Evolutionary conservation across 2,797 vertebrate genomes (phyloP).

Genomic region (Acanthurus lineatus): DNA sequence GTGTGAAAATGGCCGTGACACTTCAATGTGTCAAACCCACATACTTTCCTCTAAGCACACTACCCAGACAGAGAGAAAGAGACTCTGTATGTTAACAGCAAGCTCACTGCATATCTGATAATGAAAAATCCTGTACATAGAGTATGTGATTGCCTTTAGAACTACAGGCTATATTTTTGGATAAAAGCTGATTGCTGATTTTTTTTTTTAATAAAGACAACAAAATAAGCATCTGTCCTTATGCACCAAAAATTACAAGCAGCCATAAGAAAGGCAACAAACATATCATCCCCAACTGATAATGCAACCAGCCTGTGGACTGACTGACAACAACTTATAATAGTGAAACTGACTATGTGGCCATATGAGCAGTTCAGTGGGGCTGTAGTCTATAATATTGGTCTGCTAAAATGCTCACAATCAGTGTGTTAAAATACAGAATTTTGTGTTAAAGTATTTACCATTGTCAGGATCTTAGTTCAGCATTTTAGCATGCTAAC

Average conservation of each 20-base stretch:
- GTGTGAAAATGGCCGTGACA: slow-evolving; percentile 60
- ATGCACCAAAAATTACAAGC: not conserved
- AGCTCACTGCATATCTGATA: slow-evolving; percentile 11
- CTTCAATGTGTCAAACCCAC: slow-evolving; percentile 58
- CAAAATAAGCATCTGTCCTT: not conserved
- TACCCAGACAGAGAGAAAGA: slow-evolving; percentile 22
- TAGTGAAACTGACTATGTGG: not conserved
- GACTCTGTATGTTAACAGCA: slow-evolving; percentile 7
- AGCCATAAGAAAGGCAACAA: not conserved
- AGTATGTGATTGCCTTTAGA: slow-evolving; percentile 6
- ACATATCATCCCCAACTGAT: not conserved
- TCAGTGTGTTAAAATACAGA: not conserved
- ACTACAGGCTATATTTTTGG: not conserved
- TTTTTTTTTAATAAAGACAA: not conserved
- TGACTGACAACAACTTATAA: not conserved
- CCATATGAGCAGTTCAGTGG: not conserved
- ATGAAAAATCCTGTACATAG: slow-evolving; percentile 4
- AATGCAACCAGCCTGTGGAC: not conserved
- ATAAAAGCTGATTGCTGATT: not conserved
- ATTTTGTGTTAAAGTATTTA: not conserved
- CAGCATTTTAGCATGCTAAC: not conserved
- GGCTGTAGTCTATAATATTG: not conserved
- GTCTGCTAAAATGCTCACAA: not conserved
- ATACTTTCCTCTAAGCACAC: slow-evolving; percentile 20
- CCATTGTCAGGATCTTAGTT: not conserved